Evolutionary conservation across 2,113 vertebrate genomes (phyloP).

Genomic region (Carlito syrichta): DNA sequence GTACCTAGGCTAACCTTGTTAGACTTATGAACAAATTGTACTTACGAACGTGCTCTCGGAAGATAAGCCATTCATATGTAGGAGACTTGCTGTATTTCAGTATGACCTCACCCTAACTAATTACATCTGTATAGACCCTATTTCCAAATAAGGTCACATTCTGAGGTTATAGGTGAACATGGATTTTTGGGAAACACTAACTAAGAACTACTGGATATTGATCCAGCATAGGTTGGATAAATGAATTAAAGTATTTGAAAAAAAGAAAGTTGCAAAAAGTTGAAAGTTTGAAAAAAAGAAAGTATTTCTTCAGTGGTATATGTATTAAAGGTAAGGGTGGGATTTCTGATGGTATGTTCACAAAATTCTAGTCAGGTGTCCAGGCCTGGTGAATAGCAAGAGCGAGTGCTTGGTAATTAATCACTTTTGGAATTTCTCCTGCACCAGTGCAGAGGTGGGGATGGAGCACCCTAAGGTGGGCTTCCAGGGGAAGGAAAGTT

Average conservation of each 20-base stretch:
- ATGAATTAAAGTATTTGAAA: too few relatives aligned
- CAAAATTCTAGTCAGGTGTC: background rate
- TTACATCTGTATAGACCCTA: background rate
- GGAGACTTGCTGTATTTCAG: too few relatives aligned
- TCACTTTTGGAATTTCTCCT: background rate
- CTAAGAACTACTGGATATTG: background rate
- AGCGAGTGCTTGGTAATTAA: too few relatives aligned
- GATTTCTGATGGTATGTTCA: background rate
- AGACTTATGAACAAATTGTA: too few relatives aligned
- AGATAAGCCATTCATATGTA: too few relatives aligned
- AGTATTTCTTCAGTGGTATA: background rate
- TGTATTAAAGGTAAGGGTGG: background rate
- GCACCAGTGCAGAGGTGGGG: accelerated
- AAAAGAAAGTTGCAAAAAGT: too few relatives aligned
- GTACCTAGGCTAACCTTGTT: too few relatives aligned
- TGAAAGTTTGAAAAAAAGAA: too few relatives aligned
- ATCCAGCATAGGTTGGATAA: too few relatives aligned
- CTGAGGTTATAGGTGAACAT: background rate
- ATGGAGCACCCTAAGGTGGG: background rate
- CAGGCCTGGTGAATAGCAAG: background rate
- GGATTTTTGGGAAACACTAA: background rate
- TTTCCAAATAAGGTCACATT: background rate
- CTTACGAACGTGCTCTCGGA: too few relatives aligned
- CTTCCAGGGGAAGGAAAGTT: background rate
- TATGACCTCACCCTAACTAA: background rate